These are phyloP conservation scores for Galagoides demidoff DNA, from an alignment of 2,797 vertebrate species.

Conservation along the genomic window DNA sequence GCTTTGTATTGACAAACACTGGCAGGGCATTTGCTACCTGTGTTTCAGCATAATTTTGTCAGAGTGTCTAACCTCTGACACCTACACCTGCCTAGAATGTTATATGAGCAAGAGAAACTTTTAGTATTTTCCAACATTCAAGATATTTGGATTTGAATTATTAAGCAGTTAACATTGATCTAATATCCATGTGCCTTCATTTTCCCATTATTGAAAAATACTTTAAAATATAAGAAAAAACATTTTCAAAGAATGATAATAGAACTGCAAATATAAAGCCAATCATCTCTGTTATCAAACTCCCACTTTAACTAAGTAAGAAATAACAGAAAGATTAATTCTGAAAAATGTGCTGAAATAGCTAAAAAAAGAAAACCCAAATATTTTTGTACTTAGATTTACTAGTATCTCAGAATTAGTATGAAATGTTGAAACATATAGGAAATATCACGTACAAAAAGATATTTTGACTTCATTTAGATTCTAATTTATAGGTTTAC, in stretches of 20 bases:
- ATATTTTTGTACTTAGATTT: background rate
- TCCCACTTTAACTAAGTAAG: background rate
- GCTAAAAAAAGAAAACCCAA: background rate
- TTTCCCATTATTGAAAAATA: background rate
- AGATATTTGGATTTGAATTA: background rate
- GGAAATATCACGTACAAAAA: background rate
- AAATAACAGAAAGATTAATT: background rate
- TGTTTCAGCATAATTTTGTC: background rate
- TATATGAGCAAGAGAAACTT: background rate
- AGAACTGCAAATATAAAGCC: background rate
- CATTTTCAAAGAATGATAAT: background rate
- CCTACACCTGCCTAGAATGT: background rate
- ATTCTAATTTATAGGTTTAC: background rate
- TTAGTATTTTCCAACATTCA: slow-evolving; percentile 14
- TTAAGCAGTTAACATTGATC: slow-evolving; percentile 32
- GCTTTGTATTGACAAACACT: background rate
- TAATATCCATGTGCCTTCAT: background rate
- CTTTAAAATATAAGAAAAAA: background rate
- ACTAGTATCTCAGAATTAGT: background rate
- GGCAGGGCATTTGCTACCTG: background rate
- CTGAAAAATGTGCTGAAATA: background rate
- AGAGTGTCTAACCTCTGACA: background rate
- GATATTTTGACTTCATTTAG: background rate
- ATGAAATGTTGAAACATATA: background rate
- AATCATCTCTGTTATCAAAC: background rate